These are phyloP conservation scores for Nothocercus nigrocapillus DNA, from an alignment of 2,113 vertebrate species.

Conservation along the genomic window DNA sequence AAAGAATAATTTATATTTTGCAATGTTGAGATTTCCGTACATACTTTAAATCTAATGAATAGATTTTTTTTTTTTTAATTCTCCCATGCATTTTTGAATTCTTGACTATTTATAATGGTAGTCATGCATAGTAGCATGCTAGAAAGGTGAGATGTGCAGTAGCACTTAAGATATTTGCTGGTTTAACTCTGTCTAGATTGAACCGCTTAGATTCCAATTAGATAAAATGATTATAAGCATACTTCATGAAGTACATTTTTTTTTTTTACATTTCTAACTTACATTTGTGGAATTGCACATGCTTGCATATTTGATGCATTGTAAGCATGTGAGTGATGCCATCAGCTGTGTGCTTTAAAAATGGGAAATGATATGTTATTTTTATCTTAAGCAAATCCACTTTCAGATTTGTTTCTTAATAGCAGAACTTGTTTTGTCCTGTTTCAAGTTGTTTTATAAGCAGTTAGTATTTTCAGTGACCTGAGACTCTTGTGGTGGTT, in stretches of 20 bases:
- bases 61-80: neutral
- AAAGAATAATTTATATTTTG: neutral
- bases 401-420: neutral
- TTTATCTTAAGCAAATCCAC: neutral
- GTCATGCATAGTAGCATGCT: neutral
- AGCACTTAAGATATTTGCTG: neutral
- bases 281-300: neutral
- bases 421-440: neutral
- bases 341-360: neutral
- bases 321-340: neutral
- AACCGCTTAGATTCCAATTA: neutral
- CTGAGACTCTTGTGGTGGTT: conserved; percentile 22
- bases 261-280: neutral
- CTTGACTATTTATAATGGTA: neutral
- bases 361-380: neutral
- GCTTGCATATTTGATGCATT: neutral
- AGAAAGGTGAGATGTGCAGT: neutral
- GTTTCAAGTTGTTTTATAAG: neutral
- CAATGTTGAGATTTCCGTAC: neutral
- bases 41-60: neutral
- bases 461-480: neutral
- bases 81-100: neutral
- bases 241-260: neutral
- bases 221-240: neutral
- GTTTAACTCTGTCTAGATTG: neutral